Conservation (phyloP, 2,113 vertebrate genomes). For the Bos javanicus region DNA sequence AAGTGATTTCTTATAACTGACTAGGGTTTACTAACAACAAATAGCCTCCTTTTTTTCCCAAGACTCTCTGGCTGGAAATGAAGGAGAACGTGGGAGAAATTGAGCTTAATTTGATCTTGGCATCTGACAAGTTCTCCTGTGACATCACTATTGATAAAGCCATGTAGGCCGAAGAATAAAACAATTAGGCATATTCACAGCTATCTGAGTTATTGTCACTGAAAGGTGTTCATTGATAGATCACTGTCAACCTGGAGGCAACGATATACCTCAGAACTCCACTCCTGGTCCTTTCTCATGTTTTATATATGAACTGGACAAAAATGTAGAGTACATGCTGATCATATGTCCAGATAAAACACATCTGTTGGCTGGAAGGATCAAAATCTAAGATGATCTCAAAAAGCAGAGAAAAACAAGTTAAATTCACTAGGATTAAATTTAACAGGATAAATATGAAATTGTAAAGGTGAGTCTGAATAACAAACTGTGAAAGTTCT, state of each 20-base stretch:
- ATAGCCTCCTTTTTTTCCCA: not conserved
- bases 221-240: not conserved
- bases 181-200: not conserved
- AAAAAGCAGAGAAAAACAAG: slow-evolving; percentile 10
- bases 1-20: not conserved
- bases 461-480: not conserved
- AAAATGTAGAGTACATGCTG: not conserved
- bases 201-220: not conserved
- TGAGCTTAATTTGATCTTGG: not conserved
- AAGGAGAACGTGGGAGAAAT: not conserved
- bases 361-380: not conserved
- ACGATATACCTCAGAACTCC: not conserved
- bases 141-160: not conserved
- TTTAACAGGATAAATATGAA: not conserved
- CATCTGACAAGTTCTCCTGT: not conserved
- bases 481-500: not conserved
- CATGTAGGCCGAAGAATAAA: not conserved
- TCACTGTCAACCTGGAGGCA: not conserved
- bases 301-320: not conserved
- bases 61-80: not conserved
- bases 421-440: not conserved
- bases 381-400: not conserved
- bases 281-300: not conserved
- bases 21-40: not conserved
- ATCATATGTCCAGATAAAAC: not conserved